These are phyloP conservation scores for Drosophila triauraria DNA, from an alignment of 1,140 invertebrate genomes.

Conservation along the genomic window DNA sequence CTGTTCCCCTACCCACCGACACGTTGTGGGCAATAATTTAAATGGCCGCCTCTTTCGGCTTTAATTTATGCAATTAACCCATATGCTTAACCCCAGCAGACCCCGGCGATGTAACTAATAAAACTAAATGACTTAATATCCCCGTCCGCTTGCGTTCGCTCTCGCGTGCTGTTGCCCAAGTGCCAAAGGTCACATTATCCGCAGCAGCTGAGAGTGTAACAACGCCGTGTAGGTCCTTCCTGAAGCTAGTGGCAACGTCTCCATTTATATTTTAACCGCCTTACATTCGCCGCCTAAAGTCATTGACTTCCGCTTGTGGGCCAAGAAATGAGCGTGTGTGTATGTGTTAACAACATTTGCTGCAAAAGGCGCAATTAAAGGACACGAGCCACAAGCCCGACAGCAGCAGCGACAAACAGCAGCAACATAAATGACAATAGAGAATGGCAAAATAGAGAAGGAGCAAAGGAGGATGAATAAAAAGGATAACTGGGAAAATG, in stretches of 20 bases:
- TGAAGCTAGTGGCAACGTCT: conserved; percentile 73
- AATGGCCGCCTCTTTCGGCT: conserved; percentile 52
- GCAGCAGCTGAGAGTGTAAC: conserved; percentile 30
- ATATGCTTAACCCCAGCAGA: conserved; percentile 64
- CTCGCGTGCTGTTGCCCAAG: conserved; percentile 53
- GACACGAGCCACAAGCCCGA: conserved; percentile 64
- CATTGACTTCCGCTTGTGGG: conserved; percentile 66
- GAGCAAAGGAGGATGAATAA: neutral
- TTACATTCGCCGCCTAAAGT: conserved; percentile 58
- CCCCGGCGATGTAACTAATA: conserved; percentile 62
- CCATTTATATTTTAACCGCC: conserved; percentile 71
- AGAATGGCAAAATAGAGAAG: conserved; percentile 13
- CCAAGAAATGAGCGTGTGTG: neutral
- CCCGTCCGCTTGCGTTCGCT: conserved; percentile 22
- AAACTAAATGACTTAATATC: conserved; percentile 79
- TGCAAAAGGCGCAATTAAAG: conserved; percentile 74
- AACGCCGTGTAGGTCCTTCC: conserved; percentile 41
- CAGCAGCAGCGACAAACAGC: conserved; percentile 52
- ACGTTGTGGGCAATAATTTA: conserved; percentile 50
- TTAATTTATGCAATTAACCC: conserved; percentile 83
- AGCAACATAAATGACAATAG: conserved; percentile 60
- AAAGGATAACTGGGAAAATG: conserved; percentile 1
- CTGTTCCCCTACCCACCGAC: neutral
- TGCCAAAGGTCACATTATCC: conserved; percentile 74
- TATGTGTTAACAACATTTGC: conserved; percentile 55